Evolutionary conservation across 2,888 invertebrate species (phyloP), one percentile per base, ranked within the genome.

Genomic region (Lasioglossum oenotherae): DNA sequence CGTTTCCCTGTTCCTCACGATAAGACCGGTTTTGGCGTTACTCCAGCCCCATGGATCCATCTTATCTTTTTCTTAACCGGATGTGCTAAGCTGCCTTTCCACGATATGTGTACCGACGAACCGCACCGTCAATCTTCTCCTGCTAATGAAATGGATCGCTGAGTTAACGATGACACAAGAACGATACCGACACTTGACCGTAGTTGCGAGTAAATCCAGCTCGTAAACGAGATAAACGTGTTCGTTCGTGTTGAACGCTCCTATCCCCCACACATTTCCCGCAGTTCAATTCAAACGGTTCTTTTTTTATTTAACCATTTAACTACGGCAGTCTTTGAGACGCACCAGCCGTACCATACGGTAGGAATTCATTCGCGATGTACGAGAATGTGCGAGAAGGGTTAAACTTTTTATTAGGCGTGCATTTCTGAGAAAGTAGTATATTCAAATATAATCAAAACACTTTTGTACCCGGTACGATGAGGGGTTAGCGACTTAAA

Each of bases 11-110:
- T 78, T 79, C 80, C 69, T 80, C 23, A 46, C 83, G 85, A 88
- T 88, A 88, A 88, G 85, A 87, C 89, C 86, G 87, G 87, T 91
- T 90, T 86, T 90, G 91, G 91, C 90, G 82, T 64, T 69, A 38
- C 82, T 90, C 91, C 90, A 89, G 78, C 46, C 64, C 67, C 41
- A n/a, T n/a, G 74, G 74, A 87, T 89, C 81, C 82, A 74, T 90
- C 90, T 87, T 90, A 84, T 89, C 89, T 84, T 80, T 80, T 80
- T 83, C 81, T 78, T 87, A 80, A 78, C 74, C 79, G 27, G 69
- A 31, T 73, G 81, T 60, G 80, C 86, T 80, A 85, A 85, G 71
- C 71, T 53, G 49, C 64, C 73, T 60, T 49, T 71, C 23, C 49
- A 46, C n/a, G 44, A 53, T 73, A 71, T 46, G 23, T 23, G 49